phyloP scores from a whole-genome alignment of 2,113 vertebrate species.

The Rhynchopsitta pachyrhyncha region DNA sequence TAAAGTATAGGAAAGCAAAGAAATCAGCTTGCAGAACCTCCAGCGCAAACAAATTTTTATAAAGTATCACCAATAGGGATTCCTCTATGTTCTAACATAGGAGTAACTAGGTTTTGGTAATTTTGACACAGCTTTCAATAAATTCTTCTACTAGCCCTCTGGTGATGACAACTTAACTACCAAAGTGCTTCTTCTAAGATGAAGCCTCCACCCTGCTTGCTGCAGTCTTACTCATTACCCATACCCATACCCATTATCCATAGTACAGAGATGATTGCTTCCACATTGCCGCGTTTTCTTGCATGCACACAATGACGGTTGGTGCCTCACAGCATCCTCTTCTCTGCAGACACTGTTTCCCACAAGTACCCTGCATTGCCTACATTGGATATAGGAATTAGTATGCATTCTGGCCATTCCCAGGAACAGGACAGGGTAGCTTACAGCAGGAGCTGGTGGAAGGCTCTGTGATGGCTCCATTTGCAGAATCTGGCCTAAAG shows the following conservation, averaged over 20 bases:
- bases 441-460: background rate
- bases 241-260: no score
- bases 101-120: background rate
- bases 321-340: background rate
- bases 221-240: no score
- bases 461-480: background rate
- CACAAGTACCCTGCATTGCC: fast-evolving
- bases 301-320: background rate
- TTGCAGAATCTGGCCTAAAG: background rate
- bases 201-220: background rate
- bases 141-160: background rate
- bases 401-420: background rate
- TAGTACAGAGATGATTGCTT: background rate
- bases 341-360: background rate
- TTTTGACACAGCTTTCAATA: background rate
- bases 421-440: no score
- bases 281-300: fast-evolving
- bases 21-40: background rate
- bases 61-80: fast-evolving
- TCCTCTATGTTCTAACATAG: background rate
- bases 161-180: background rate
- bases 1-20: background rate
- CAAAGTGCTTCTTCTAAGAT: background rate
- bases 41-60: background rate
- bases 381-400: background rate